Percentiles rank a stretch among this genome's conserved stretches.
Conservation (phyloP, 2,888 invertebrate species). For the Nomada ruficornis region DNA sequence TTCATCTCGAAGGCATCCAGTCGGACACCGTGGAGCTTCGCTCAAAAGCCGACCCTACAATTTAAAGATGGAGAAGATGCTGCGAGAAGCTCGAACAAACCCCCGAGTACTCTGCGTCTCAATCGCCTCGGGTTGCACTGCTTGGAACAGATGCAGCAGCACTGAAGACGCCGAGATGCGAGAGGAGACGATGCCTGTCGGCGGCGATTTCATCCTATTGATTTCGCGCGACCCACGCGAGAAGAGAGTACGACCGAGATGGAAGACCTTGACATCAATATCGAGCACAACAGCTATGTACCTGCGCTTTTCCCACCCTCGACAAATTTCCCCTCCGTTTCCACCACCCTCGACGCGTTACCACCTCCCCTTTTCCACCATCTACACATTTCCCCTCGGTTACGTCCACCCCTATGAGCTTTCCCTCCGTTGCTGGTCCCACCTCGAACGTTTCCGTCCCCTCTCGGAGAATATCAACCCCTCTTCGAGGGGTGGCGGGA, state of each 20-base stretch:
- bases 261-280: conserved; percentile 82
- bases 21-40: not conserved
- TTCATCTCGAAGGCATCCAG: not conserved
- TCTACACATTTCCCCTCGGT: not conserved
- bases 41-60: not conserved
- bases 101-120: conserved; percentile 21
- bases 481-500: not conserved
- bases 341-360: not conserved
- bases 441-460: conserved; percentile 46
- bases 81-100: conserved; percentile 7
- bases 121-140: conserved; percentile 11
- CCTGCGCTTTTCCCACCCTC: conserved; percentile 21
- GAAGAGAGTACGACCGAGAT: conserved; percentile 78
- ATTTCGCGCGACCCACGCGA: conserved; percentile 81
- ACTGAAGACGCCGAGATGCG: conserved; percentile 3
- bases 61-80: not conserved
- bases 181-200: conserved; percentile 57
- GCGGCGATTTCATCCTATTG: conserved; percentile 81
- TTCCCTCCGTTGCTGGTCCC: conserved; percentile 52
- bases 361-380: no score
- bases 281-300: conserved; percentile 72
- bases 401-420: conserved; percentile 20
- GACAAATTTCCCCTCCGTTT: not conserved
- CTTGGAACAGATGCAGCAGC: conserved; percentile 14
- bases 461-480: not conserved